These are phyloP conservation scores for Microvelia longipes DNA, from an alignment of 1,140 invertebrate genomes.

Conservation along the genomic window DNA sequence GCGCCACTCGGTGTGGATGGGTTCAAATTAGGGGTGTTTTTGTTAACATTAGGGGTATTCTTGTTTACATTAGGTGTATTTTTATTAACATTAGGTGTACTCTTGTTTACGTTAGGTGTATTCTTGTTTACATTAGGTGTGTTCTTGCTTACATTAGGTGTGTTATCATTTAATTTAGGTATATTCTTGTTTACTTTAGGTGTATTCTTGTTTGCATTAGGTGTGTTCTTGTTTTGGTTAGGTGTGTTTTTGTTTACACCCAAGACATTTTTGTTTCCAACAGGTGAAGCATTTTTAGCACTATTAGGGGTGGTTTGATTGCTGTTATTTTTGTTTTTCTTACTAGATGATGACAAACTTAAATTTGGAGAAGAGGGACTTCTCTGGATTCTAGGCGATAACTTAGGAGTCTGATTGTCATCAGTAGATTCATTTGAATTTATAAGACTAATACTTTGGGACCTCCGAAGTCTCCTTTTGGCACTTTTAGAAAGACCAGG, in stretches of 20 bases:
- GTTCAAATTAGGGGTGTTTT: neutral
- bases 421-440: too few relatives aligned
- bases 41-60: neutral
- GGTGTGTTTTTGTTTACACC: too few relatives aligned
- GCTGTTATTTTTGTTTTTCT: too few relatives aligned
- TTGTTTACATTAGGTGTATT: neutral
- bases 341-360: too few relatives aligned
- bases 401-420: neutral
- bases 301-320: too few relatives aligned
- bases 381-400: neutral
- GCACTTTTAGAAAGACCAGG: neutral
- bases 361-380: neutral
- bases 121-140: neutral
- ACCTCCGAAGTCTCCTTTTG: neutral
- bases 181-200: neutral
- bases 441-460: too few relatives aligned
- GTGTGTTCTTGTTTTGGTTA: too few relatives aligned
- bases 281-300: too few relatives aligned
- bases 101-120: neutral
- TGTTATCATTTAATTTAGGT: neutral
- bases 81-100: neutral
- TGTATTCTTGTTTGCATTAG: neutral
- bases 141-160: neutral
- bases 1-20: too few relatives aligned
- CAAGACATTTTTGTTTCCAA: too few relatives aligned